Evolutionary conservation across 2,888 invertebrate species (phyloP).

Genomic region (Stenchaetothrips biformis): DNA sequence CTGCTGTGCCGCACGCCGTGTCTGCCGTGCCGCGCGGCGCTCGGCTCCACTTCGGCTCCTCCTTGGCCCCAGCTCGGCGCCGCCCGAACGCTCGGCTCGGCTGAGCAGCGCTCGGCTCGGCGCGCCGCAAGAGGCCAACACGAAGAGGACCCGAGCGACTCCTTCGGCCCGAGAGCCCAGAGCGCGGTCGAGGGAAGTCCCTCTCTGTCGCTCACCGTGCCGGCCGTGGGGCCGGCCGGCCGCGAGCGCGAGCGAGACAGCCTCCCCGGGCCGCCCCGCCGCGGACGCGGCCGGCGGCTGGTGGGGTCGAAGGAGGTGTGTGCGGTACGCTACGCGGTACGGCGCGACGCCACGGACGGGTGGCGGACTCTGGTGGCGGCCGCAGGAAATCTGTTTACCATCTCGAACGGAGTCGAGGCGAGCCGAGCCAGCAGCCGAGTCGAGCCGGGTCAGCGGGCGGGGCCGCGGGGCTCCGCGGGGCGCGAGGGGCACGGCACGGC

Average conservation of each 20-base stretch:
- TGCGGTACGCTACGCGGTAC: slow-evolving; percentile 10
- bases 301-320: background rate
- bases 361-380: slow-evolving; percentile 13
- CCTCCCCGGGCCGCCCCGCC: background rate
- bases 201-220: background rate
- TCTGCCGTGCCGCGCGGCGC: background rate
- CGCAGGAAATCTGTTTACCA: slow-evolving; percentile 23
- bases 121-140: background rate
- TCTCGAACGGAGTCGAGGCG: background rate
- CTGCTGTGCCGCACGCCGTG: background rate
- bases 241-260: too few relatives aligned
- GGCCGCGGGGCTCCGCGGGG: background rate
- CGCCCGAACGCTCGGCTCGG: background rate
- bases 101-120: background rate
- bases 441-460: slow-evolving; percentile 3
- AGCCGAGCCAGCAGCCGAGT: background rate
- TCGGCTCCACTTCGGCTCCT: background rate
- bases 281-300: background rate
- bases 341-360: background rate
- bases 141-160: background rate
- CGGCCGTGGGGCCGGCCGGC: too few relatives aligned
- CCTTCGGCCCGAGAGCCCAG: background rate
- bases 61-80: background rate
- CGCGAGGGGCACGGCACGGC: background rate
- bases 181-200: background rate